Conservation (phyloP, 2,797 vertebrate genomes). For the Helostoma temminkii region DNA sequence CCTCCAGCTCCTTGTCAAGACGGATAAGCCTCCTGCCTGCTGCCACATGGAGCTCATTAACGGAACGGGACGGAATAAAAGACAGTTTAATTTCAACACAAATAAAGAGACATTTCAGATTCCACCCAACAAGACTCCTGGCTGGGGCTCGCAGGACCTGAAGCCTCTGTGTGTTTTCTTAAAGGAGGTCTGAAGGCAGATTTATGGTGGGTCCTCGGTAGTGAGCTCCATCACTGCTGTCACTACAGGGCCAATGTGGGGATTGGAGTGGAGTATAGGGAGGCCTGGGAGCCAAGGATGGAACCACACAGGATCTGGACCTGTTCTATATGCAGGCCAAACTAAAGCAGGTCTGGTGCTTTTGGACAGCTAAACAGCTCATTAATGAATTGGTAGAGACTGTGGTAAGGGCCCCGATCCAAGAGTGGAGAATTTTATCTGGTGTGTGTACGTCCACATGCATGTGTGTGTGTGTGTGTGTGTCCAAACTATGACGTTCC, state of each 20-base stretch:
- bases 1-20: slow-evolving; percentile 76
- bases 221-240: slow-evolving; percentile 73
- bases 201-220: slow-evolving; percentile 70
- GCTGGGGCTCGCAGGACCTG: slow-evolving; percentile 55
- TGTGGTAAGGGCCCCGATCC: slow-evolving; percentile 71
- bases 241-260: slow-evolving; percentile 72
- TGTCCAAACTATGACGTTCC: slow-evolving; percentile 69
- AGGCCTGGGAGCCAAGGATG: slow-evolving; percentile 52
- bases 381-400: slow-evolving; percentile 79
- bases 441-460: slow-evolving; percentile 21
- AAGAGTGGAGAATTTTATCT: slow-evolving; percentile 66
- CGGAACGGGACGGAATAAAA: slow-evolving; percentile 74
- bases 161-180: slow-evolving; percentile 74
- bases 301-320: slow-evolving; percentile 73
- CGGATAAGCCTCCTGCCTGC: slow-evolving; percentile 71
- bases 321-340: slow-evolving; percentile 67
- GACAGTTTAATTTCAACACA: slow-evolving; percentile 83
- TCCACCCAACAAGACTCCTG: slow-evolving; percentile 74
- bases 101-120: slow-evolving; percentile 83
- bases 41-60: slow-evolving; percentile 83
- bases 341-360: slow-evolving; percentile 72
- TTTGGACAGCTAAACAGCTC: slow-evolving; percentile 74
- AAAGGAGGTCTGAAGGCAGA: slow-evolving; percentile 68
- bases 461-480: slow-evolving; percentile 29
- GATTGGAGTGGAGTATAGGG: slow-evolving; percentile 38